These are phyloP conservation scores for Ascidia mentula DNA, from an alignment of 23 tunicate species.

Conservation along the genomic window DNA sequence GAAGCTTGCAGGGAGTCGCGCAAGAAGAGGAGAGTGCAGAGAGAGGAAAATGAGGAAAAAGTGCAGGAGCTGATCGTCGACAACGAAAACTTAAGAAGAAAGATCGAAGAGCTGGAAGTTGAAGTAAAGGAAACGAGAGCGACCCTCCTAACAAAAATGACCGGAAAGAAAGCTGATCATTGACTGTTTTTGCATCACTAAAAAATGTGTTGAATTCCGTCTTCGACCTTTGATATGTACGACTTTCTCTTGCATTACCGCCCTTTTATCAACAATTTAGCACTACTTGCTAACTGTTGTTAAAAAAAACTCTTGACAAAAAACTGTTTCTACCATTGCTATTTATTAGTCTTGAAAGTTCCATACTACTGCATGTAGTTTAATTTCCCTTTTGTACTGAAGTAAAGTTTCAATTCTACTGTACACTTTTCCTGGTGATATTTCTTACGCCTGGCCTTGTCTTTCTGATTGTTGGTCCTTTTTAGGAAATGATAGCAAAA, in stretches of 20 bases:
- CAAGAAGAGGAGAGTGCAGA: constrained; percentile 48
- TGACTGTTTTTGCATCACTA: constrained; percentile 9
- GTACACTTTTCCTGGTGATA: neutral
- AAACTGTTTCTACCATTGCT: too few species aligned
- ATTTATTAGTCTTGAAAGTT: neutral
- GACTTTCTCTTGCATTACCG: too few species aligned
- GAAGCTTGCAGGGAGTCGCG: constrained; percentile 63
- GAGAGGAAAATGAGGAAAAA: constrained; percentile 12
- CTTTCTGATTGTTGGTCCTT: neutral
- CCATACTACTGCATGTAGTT: neutral
- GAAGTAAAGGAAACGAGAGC: constrained; percentile 47
- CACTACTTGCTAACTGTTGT: too few species aligned
- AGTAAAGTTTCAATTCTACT: neutral
- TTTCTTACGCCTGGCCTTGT: neutral
- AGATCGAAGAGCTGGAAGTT: constrained; percentile 29
- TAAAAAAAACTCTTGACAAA: too few species aligned
- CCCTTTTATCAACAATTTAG: too few species aligned
- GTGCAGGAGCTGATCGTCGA: constrained; percentile 14
- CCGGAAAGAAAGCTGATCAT: neutral
- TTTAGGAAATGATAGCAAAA: neutral
- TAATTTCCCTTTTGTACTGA: neutral
- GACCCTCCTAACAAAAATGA: constrained; percentile 12
- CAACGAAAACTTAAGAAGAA: constrained; percentile 26
- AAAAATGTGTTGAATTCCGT: neutral
- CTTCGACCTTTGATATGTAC: too few species aligned